These are phyloP conservation scores for Seladonia tumulorum DNA, from an alignment of 2,888 invertebrate species.

Conservation along the genomic window DNA sequence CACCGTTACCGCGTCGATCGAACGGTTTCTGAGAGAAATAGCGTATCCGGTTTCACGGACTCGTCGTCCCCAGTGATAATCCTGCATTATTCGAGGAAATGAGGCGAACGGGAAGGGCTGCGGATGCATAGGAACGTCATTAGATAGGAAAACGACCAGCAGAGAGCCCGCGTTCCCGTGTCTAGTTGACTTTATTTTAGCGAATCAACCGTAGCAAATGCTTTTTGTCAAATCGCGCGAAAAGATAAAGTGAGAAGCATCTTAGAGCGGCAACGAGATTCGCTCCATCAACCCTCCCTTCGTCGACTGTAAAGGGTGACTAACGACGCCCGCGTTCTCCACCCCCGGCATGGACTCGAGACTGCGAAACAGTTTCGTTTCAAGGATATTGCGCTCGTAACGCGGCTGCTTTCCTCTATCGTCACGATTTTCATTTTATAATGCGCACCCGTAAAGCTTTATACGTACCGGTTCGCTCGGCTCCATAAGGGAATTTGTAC, in stretches of 20 bases:
- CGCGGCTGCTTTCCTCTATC: constrained; percentile 15
- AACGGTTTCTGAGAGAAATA: neutral
- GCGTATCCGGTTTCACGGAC: neutral
- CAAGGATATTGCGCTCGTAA: constrained; percentile 25
- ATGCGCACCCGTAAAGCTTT: constrained; percentile 12
- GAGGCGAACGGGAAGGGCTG: constrained; percentile 4
- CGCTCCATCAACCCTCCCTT: constrained; percentile 55
- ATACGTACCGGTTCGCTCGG: neutral
- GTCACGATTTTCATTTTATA: constrained; percentile 30
- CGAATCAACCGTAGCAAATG: constrained; percentile 42
- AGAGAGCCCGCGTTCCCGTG: neutral
- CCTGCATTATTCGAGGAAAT: constrained; percentile 26
- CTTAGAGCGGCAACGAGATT: constrained; percentile 70
- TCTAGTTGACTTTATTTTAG: constrained; percentile 64
- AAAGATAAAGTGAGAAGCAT: constrained; percentile 73
- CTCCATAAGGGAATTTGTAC: constrained; percentile 3
- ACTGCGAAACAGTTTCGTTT: constrained; percentile 34
- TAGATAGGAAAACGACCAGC: constrained; percentile 45
- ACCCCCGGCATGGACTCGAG: constrained; percentile 37
- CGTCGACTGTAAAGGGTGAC: constrained; percentile 56
- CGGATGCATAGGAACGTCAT: constrained; percentile 29
- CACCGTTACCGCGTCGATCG: neutral
- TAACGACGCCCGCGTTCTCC: constrained; percentile 58
- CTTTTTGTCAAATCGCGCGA: constrained; percentile 75
- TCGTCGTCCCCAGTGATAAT: constrained; percentile 27